phyloP scores from a whole-genome alignment of 2,113 vertebrate species.

The Scopus umbretta region DNA sequence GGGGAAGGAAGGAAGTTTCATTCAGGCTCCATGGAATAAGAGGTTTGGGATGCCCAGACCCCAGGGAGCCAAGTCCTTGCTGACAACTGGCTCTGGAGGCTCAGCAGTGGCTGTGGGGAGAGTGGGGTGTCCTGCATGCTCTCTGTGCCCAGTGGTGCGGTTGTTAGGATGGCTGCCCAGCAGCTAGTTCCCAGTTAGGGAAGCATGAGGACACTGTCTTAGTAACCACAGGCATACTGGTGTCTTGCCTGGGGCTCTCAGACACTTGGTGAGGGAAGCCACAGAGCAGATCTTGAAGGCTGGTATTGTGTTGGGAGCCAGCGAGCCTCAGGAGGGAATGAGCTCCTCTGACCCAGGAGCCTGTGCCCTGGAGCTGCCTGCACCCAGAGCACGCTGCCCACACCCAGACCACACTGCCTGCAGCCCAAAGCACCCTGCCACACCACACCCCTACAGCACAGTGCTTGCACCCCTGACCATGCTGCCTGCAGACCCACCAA shows the following conservation, averaged over 20 bases:
- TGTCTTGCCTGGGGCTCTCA: not conserved
- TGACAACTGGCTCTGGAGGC: not conserved
- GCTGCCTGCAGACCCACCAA: not conserved
- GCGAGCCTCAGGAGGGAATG: not conserved
- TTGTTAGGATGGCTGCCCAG: not conserved
- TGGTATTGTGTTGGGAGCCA: not conserved
- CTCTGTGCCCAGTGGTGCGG: not conserved
- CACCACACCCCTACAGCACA: not conserved
- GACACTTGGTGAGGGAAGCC: not conserved
- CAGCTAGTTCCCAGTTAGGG: not conserved
- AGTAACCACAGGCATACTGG: not conserved
- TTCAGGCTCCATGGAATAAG: not conserved
- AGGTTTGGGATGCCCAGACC: not conserved
- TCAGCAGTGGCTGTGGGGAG: not conserved
- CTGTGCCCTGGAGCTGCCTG: not conserved
- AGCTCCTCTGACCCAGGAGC: not conserved
- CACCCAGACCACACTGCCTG: not conserved
- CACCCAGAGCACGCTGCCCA: not conserved
- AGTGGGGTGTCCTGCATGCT: not conserved
- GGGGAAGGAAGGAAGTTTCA: not conserved
- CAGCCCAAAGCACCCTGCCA: not conserved
- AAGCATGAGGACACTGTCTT: not conserved
- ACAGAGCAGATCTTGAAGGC: not conserved
- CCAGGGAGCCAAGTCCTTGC: not conserved
- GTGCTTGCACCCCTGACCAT: not conserved